A percentile compares a stretch with the other conserved stretches of the same genome.
Evolutionary conservation across 2,888 invertebrate genomes (phyloP).

Genomic region (Malthinus seriepunctatus): DNA sequence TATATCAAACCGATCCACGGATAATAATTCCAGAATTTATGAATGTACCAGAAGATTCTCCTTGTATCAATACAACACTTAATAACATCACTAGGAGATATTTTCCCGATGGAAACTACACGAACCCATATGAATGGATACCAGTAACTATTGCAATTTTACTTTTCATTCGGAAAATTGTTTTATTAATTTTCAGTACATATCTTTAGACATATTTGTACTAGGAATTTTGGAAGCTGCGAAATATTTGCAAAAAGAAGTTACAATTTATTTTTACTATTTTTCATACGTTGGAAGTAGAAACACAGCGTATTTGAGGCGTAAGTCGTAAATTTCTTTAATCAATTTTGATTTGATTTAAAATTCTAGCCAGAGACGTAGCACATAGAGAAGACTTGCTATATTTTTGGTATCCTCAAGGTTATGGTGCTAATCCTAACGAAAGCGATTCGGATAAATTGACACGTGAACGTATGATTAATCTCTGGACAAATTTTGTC

Average conservation of each 20-base stretch:
- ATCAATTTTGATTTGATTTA: background rate
- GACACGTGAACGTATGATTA: constrained; percentile 6
- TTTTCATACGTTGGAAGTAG: constrained; percentile 9
- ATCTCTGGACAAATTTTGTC: constrained; percentile 18
- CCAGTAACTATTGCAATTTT: background rate
- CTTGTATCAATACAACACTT: background rate
- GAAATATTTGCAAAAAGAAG: background rate
- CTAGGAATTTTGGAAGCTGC: constrained; percentile 11
- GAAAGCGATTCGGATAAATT: background rate
- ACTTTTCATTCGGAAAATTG: too few relatives aligned
- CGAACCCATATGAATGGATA: constrained; percentile 16
- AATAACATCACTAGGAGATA: background rate
- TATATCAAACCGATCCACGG: background rate
- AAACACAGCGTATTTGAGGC: background rate
- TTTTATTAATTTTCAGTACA: constrained; percentile 14
- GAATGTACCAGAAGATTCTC: background rate
- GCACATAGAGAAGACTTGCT: constrained; percentile 9
- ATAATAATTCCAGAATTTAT: background rate
- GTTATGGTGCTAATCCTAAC: too few relatives aligned
- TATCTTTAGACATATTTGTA: constrained; percentile 16
- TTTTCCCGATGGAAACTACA: too few relatives aligned
- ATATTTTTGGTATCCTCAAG: background rate
- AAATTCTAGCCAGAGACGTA: constrained; percentile 4
- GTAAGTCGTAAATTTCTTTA: background rate
- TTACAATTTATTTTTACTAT: constrained; percentile 10